Base-by-base conservation (phyloP, 2,797 vertebrate species). In the Eleutherodactylus coqui region DNA sequence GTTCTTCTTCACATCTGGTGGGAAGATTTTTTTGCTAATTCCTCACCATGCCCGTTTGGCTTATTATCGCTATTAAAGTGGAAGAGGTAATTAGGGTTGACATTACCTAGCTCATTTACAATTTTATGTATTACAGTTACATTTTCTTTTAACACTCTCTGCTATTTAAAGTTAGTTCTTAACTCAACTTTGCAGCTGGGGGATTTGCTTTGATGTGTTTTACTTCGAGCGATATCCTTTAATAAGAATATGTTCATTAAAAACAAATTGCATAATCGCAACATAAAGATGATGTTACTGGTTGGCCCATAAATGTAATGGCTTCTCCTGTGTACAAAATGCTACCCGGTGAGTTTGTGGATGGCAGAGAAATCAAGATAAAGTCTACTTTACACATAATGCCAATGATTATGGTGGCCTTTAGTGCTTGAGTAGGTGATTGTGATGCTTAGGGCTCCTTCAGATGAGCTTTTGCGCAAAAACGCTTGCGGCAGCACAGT, bases 211-310 rank as follows among this genome's bases (percentile, higher is more conserved):
- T 87, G 81, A 87, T 83, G 86, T 87, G 41, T 79, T 87, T 79
- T 64, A 83, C 75, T 73, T 67, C 36, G 5, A 51, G 82, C 86
- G 79, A 84, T 87, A 82, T 73, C 86, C 82, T 84, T 83, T 79
- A 87, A 83, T 79, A 79, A 77, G 64, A 64, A 64, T 79, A 84
- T 87, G 86, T 87, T 84, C 86, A 87, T 87, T 87, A 87, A 87
- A 87, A 87, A 75, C 82, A 87, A 87, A 87, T 87, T 87, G 86
- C 55, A 70, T 73, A 87, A 73, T 83, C 47, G 75, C 67, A 84
- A 70, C 67, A 84, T 83, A 87, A 87, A 87, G 86, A 87, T 84
- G 81, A 87, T 79, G 86, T 70, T 73, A 79, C 64, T 75, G 75
- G 81, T 64, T 51, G 75, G 81, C 79, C 82, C 82, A 79, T 83